Base-by-base conservation (phyloP, 53 echinoderm and acorn worm genomes). In the Hippasteria phrygiana region DNA sequence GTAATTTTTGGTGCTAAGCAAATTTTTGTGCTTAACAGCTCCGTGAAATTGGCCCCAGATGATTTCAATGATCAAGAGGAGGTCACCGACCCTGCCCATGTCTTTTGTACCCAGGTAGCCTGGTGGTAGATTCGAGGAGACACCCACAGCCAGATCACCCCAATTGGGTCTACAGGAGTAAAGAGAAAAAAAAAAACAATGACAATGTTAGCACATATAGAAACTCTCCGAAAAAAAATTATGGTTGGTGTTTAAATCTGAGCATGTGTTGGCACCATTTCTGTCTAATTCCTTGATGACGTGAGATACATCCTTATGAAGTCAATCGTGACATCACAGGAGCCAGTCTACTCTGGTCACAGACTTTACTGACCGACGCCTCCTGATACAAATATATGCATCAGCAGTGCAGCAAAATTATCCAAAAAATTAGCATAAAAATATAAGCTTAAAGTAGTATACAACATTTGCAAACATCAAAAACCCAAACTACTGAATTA, bases 111-210 rank as follows among this genome's bases (percentile, higher is more conserved):
- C 67, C 42, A 98, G 89, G 73, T 98, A 98, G 12, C 95, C 92
- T 67, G 93, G 43, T 5, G 95, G 95, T 32, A 98, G 90, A 14
- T 81, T 75, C 5, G 92, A 87, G 12, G 94, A 83, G 1, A 98
- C 98, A 24, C 91, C 64, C 7, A 93, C 91, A 0, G 74, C 22
- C 28, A 93, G 87, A 72, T 96, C 96, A 31, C 94, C 96, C 32
- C 74, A 28, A 69, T 89, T 76, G 48, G 88, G 56, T 63, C 92
- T 81, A 69, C 12, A 12, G 70, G 54, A 46, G 79, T 11, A 40
- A 8, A 18, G 1, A 7, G 59, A 59, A 0, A 17, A 18, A 59
- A 24, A 59, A n/a, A n/a, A n/a, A n/a, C n/a, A n/a, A n/a, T n/a
- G n/a, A n/a, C n/a, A n/a, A n/a, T n/a, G n/a, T n/a, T n/a, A n/a